These are phyloP conservation scores for Paramormyrops kingsleyae DNA, from an alignment of 2,113 vertebrate species.

Conservation along the genomic window DNA sequence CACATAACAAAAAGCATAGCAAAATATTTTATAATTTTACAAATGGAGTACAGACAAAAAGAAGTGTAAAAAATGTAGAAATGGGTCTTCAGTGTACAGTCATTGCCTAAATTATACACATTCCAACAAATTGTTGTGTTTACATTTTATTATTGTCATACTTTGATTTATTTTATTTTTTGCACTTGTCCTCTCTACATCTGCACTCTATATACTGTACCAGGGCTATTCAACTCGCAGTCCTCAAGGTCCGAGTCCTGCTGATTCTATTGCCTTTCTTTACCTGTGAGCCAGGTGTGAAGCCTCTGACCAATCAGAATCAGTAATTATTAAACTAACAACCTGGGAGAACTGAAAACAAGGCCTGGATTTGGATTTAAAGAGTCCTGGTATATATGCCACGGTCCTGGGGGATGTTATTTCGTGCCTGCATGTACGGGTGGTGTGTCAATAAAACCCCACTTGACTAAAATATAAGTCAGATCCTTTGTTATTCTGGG, in stretches of 20 bases:
- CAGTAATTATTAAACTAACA: too few relatives aligned
- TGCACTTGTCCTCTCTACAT: neutral
- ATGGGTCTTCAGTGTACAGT: neutral
- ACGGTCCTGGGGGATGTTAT: neutral
- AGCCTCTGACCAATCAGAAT: too few relatives aligned
- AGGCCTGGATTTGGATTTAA: too few relatives aligned
- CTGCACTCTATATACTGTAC: neutral
- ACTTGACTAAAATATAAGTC: neutral
- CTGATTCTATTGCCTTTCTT: too few relatives aligned
- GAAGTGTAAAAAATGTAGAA: neutral
- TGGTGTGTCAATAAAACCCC: neutral
- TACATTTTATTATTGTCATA: neutral
- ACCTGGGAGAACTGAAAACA: too few relatives aligned
- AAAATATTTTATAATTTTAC: neutral
- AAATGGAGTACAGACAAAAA: neutral
- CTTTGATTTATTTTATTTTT: neutral
- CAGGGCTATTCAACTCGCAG: too few relatives aligned
- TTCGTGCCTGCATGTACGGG: neutral
- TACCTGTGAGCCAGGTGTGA: too few relatives aligned
- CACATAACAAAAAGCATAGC: neutral
- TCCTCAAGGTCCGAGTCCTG: too few relatives aligned
- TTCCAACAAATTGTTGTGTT: neutral
- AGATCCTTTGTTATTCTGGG: neutral
- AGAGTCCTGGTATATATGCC: neutral
- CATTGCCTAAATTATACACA: neutral